Percentiles rank a stretch among this genome's conserved stretches.
These are phyloP conservation scores for Metallyticus violacea DNA, from an alignment of 2,888 invertebrate genomes.

Conservation along the genomic window DNA sequence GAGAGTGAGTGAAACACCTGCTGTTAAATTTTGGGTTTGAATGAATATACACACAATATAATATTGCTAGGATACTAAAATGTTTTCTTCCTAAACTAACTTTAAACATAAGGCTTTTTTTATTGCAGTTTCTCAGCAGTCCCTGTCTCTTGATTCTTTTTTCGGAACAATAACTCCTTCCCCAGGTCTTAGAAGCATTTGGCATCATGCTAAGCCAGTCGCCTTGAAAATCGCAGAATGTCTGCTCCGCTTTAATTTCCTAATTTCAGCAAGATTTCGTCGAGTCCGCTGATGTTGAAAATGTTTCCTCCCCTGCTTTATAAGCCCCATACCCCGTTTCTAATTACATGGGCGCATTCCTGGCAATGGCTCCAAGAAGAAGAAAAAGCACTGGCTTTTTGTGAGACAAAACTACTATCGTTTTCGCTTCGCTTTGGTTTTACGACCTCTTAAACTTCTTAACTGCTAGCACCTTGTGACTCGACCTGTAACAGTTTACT, in stretches of 20 bases:
- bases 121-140: too few relatives aligned
- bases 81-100: too few relatives aligned
- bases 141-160: too few relatives aligned
- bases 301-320: neutral
- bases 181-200: too few relatives aligned
- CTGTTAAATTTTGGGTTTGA: too few relatives aligned
- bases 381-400: neutral
- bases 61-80: too few relatives aligned
- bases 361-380: neutral
- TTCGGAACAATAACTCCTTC: too few relatives aligned
- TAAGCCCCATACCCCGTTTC: neutral
- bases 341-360: conserved; percentile 10
- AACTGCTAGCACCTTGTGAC: neutral
- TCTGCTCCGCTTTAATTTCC: conserved; percentile 8
- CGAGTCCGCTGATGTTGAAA: conserved; percentile 8
- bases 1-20: too few relatives aligned
- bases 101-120: too few relatives aligned
- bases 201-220: too few relatives aligned
- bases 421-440: conserved; percentile 1
- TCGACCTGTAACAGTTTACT: neutral
- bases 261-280: conserved; percentile 5
- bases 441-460: conserved; percentile 12
- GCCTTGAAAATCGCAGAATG: too few relatives aligned
- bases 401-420: neutral
- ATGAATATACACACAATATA: too few relatives aligned